Evolutionary conservation across 2,888 invertebrate genomes (phyloP).

Genomic region (Chamaedrilus cognettii): DNA sequence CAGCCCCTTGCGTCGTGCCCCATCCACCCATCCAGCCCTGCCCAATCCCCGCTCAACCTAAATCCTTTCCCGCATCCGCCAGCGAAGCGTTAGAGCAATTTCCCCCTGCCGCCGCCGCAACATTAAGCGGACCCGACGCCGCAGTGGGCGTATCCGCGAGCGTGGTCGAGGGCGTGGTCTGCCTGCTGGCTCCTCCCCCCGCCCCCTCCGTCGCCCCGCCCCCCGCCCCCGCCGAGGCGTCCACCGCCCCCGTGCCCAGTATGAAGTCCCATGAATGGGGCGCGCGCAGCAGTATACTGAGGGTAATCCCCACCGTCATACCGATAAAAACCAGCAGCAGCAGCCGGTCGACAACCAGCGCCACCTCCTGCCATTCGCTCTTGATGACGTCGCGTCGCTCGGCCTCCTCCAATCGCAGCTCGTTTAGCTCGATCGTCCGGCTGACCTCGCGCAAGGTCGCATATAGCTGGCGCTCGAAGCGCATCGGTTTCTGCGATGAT

Average conservation of each 20-base stretch:
- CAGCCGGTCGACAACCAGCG: conserved; percentile 75
- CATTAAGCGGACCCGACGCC: too few species aligned
- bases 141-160: too few species aligned
- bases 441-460: background rate
- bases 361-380: conserved; percentile 74
- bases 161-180: too few species aligned
- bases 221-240: background rate
- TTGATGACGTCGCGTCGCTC: conserved; percentile 78
- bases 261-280: conserved; percentile 47
- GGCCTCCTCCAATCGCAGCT: conserved; percentile 12
- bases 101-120: too few species aligned
- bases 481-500: background rate
- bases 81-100: too few species aligned
- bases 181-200: background rate
- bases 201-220: background rate
- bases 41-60: too few species aligned
- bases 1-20: too few species aligned
- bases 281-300: conserved; percentile 58
- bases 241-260: conserved; percentile 13
- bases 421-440: conserved; percentile 2
- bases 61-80: too few species aligned
- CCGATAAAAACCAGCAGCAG: conserved; percentile 63
- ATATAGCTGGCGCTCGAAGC: conserved; percentile 1
- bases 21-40: too few species aligned
- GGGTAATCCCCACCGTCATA: conserved; percentile 61